These are phyloP conservation scores for Lagenorhynchus albirostris DNA, from an alignment of 2,113 vertebrate genomes.

Conservation along the genomic window DNA sequence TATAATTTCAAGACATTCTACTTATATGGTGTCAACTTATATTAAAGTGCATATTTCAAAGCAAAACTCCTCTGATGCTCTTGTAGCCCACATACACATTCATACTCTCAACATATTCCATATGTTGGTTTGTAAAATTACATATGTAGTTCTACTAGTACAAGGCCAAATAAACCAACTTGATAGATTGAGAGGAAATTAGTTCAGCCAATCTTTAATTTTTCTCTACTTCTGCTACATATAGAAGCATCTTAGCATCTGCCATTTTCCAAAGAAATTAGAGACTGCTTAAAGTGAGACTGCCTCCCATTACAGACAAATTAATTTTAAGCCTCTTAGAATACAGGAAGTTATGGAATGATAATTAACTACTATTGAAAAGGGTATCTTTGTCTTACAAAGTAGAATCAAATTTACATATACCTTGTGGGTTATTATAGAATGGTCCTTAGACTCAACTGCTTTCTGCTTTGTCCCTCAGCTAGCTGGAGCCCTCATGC, in stretches of 20 bases:
- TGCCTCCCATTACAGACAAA: slow-evolving; percentile 7
- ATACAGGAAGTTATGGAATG: not conserved
- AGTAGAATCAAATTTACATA: not conserved
- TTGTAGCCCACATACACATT: slow-evolving; percentile 26
- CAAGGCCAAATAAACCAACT: slow-evolving; percentile 42
- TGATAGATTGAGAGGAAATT: slow-evolving; percentile 17
- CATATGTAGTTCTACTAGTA: slow-evolving; percentile 45
- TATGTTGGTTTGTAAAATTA: slow-evolving; percentile 56
- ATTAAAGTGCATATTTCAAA: slow-evolving; percentile 18
- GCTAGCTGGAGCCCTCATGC: not conserved
- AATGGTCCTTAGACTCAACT: not conserved
- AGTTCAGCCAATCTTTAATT: slow-evolving; percentile 32
- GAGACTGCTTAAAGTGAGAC: slow-evolving; percentile 25
- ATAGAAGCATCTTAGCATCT: slow-evolving; percentile 24
- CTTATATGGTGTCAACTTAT: not conserved
- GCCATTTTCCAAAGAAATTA: slow-evolving; percentile 21
- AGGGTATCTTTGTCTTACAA: not conserved
- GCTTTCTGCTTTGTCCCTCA: not conserved
- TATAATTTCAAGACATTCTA: not conserved
- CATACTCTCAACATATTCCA: not conserved
- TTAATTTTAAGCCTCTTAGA: not conserved
- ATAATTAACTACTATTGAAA: not conserved
- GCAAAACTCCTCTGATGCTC: slow-evolving; percentile 36
- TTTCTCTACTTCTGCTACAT: slow-evolving; percentile 29
- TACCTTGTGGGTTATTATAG: not conserved